Percentiles rank a stretch among this genome's conserved stretches.
These are phyloP conservation scores for Phycodurus eques DNA, from an alignment of 2,113 vertebrate species.

Conservation along the genomic window DNA sequence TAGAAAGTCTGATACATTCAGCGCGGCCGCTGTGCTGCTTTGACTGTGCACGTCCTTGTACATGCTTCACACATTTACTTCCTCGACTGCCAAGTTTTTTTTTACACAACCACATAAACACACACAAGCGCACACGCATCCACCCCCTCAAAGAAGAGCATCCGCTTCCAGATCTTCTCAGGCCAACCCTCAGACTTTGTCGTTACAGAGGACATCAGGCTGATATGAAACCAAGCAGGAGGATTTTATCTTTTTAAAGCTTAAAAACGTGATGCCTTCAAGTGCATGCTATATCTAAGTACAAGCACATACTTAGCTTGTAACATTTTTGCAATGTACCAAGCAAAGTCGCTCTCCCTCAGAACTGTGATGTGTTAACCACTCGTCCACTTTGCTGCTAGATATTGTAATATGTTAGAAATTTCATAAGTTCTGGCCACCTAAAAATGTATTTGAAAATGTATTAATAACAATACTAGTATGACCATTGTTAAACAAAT, in stretches of 20 bases:
- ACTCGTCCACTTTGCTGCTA: too few relatives aligned
- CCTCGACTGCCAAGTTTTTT: constrained; percentile 54
- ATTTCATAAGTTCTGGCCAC: too few relatives aligned
- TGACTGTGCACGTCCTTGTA: constrained; percentile 50
- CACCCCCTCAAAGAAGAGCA: constrained; percentile 48
- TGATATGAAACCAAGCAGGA: constrained; percentile 64
- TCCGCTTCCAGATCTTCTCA: constrained; percentile 47
- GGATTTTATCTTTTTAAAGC: constrained; percentile 36
- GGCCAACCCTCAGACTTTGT: constrained; percentile 64
- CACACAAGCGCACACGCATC: neutral
- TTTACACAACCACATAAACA: constrained; percentile 25
- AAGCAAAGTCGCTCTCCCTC: too few relatives aligned
- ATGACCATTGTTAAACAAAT: too few relatives aligned
- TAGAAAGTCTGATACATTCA: constrained; percentile 29
- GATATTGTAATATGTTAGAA: too few relatives aligned
- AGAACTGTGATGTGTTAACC: too few relatives aligned
- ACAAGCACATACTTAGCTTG: neutral
- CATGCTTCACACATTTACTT: constrained; percentile 37
- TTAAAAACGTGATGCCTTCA: neutral
- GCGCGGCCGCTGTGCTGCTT: constrained; percentile 46
- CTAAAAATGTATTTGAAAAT: too few relatives aligned
- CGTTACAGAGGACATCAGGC: constrained; percentile 63
- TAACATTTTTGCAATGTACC: neutral
- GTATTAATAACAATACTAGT: too few relatives aligned
- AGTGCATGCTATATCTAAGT: neutral